Percentiles rank a stretch among this genome's conserved stretches.
phyloP scores from a whole-genome alignment of 2,113 vertebrate species.

The Plecturocebus donacophilus region DNA sequence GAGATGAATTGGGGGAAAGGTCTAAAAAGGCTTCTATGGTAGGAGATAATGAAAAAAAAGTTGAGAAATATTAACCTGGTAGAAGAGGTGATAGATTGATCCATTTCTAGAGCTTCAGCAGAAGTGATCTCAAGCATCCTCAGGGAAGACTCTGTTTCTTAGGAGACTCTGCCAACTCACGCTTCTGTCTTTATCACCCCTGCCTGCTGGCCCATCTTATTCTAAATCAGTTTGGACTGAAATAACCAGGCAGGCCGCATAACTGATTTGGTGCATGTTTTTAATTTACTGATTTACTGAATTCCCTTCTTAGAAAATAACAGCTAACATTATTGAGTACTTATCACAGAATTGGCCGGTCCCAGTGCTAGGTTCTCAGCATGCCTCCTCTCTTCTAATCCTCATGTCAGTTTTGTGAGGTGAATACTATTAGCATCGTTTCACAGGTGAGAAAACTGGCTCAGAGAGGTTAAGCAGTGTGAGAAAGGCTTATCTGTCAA shows the following conservation, averaged over 20 bases:
- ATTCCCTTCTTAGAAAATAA: not conserved
- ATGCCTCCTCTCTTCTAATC: not conserved
- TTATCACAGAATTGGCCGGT: not conserved
- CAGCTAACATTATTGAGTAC: not conserved
- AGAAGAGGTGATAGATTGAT: not conserved
- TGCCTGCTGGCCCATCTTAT: not conserved
- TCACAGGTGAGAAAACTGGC: not conserved
- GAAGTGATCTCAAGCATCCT: not conserved
- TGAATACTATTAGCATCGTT: not conserved
- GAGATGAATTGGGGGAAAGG: not conserved
- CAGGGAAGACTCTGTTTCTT: not conserved
- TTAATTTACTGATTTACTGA: not conserved
- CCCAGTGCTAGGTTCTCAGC: not conserved
- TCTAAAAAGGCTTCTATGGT: not conserved
- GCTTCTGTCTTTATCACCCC: not conserved
- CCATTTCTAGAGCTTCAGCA: not conserved
- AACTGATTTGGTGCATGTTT: not conserved
- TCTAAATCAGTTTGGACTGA: not conserved
- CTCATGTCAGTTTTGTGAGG: not conserved
- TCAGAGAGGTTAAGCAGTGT: not conserved
- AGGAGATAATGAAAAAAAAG: not conserved
- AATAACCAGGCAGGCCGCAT: not conserved
- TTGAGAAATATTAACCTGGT: not conserved
- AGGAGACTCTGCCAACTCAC: not conserved
- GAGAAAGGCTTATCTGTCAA: not conserved